Conservation (phyloP, 2,113 vertebrate species). For the Phoxinus phoxinus region DNA sequence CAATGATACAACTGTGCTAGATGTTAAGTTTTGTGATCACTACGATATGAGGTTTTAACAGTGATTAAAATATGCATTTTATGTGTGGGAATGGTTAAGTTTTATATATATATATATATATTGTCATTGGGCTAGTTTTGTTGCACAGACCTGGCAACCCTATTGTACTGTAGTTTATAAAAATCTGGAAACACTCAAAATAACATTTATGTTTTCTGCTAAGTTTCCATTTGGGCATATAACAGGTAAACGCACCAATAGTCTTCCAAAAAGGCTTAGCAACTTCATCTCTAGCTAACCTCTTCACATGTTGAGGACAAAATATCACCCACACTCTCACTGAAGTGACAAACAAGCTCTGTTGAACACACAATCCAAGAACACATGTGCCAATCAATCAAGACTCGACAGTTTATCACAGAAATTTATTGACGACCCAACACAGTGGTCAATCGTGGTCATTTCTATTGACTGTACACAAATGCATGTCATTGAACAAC, state of each 20-base stretch:
- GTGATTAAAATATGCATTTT: too few species aligned
- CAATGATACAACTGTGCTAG: too few species aligned
- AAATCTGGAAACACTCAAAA: not conserved
- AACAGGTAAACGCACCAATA: not conserved
- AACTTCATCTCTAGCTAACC: not conserved
- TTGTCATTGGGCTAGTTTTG: too few species aligned
- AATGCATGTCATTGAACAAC: constrained; percentile 65
- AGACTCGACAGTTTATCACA: constrained; percentile 24
- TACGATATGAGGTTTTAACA: too few species aligned
- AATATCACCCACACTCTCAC: not conserved
- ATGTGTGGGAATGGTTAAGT: too few species aligned
- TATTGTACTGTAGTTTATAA: too few species aligned
- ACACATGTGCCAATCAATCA: not conserved
- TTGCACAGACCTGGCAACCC: too few species aligned
- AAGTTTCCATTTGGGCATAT: not conserved
- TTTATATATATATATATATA: too few species aligned
- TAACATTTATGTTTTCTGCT: not conserved
- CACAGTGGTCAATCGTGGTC: constrained; percentile 47
- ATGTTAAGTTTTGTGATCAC: too few species aligned
- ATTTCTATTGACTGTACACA: constrained; percentile 62
- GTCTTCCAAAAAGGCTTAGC: not conserved
- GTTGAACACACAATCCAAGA: not conserved
- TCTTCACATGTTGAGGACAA: not conserved
- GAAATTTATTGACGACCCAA: constrained; percentile 40
- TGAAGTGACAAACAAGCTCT: not conserved